phyloP scores from a whole-genome alignment of 2,797 vertebrate genomes.

The Cirrhinus mrigala region DNA sequence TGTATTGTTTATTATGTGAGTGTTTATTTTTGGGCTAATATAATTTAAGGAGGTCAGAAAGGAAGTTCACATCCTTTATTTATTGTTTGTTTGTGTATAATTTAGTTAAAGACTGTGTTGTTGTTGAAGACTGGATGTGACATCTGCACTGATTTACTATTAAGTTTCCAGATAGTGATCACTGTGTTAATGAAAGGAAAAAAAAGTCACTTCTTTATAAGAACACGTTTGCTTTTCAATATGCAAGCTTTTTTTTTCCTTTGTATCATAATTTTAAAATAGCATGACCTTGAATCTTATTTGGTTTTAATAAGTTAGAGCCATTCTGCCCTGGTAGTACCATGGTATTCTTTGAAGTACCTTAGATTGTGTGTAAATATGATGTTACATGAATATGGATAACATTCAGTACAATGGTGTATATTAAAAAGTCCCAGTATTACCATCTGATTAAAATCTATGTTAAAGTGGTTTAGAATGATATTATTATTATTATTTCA shows the following conservation, averaged over 20 bases:
- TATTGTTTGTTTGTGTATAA: neutral
- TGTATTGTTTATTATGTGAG: neutral
- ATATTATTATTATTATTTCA: neutral
- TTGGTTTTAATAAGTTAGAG: neutral
- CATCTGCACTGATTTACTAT: constrained; percentile 5
- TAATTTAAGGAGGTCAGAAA: neutral
- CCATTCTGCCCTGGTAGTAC: too few relatives aligned
- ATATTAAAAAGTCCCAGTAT: neutral
- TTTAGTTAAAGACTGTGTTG: neutral
- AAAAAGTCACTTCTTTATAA: too few relatives aligned
- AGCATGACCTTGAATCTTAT: neutral
- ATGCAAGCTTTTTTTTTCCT: neutral
- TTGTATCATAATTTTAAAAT: neutral
- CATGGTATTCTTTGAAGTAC: neutral
- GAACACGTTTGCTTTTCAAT: neutral
- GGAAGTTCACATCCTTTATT: neutral
- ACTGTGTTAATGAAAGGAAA: neutral
- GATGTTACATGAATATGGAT: neutral
- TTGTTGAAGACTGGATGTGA: neutral
- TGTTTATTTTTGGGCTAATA: neutral
- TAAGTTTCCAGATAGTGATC: neutral
- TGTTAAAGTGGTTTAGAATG: neutral
- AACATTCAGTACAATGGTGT: neutral
- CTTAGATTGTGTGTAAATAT: neutral
- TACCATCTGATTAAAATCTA: neutral